Evolutionary conservation across 2,113 vertebrate species (phyloP).

Genomic region (Ictalurus punctatus): DNA sequence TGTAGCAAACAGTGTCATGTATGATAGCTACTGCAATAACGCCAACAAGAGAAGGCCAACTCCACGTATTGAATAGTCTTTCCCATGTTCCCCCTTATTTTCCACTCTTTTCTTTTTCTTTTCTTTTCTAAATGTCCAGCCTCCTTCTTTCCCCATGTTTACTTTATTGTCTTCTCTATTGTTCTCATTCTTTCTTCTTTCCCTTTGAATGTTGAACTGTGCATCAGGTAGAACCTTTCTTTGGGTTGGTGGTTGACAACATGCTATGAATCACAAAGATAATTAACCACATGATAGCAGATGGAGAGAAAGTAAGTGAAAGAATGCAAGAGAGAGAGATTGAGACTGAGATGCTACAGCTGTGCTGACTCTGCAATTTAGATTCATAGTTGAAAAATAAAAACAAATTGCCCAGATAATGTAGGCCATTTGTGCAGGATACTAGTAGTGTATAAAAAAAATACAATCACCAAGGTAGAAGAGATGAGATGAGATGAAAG

Average conservation of each 20-base stretch:
- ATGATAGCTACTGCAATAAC: no score
- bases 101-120: neutral
- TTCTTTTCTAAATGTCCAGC: conserved; percentile 8
- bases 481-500: neutral
- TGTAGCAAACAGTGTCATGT: no score
- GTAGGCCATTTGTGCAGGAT: no score
- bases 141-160: neutral
- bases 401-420: no score
- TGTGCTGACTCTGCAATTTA: no score
- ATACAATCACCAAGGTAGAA: no score
- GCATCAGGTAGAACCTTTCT: conserved; percentile 25
- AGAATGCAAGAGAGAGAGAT: no score
- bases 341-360: no score
- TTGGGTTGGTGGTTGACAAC: conserved; percentile 1
- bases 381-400: no score
- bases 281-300: neutral
- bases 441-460: no score
- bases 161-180: neutral
- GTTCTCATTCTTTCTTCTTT: neutral
- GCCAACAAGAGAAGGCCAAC: no score
- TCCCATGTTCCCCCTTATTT: neutral
- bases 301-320: no score
- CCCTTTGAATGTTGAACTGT: conserved; percentile 5
- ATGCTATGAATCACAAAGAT: conserved; percentile 39
- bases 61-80: neutral